phyloP scores from a whole-genome alignment of 2,888 invertebrate species.

The Sturmia bella region DNA sequence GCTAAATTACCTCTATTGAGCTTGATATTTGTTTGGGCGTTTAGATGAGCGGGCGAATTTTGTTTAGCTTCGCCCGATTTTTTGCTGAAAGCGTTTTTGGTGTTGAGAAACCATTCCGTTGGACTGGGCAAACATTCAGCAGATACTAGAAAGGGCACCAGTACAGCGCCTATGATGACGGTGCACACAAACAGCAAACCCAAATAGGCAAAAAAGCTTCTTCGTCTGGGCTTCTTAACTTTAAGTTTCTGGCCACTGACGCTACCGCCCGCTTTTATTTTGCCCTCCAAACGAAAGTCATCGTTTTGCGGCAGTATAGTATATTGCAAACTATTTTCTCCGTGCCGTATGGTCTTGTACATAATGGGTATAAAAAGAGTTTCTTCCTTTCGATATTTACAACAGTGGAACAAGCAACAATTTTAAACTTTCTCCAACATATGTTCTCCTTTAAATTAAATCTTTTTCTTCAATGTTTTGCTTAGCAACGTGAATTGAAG shows the following conservation, averaged over 20 bases:
- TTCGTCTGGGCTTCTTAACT: constrained; percentile 74
- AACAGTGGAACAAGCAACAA: neutral
- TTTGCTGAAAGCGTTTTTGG: constrained; percentile 77
- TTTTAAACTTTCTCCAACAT: constrained; percentile 34
- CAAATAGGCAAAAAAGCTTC: constrained; percentile 81
- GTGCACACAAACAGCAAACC: constrained; percentile 81
- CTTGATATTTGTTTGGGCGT: constrained; percentile 42
- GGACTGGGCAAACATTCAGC: constrained; percentile 81
- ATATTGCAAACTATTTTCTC: constrained; percentile 88
- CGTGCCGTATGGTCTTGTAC: constrained; percentile 89
- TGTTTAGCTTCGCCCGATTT: constrained; percentile 50
- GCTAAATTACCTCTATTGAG: constrained; percentile 59
- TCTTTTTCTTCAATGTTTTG: constrained; percentile 36
- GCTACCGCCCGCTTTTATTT: constrained; percentile 82
- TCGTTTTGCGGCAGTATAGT: constrained; percentile 89
- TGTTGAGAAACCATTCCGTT: constrained; percentile 80
- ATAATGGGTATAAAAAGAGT: constrained; percentile 79
- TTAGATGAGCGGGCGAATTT: constrained; percentile 46
- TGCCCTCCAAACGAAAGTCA: constrained; percentile 85
- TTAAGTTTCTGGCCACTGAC: constrained; percentile 81
- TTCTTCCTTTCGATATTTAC: neutral
- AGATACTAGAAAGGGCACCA: constrained; percentile 80
- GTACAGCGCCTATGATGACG: constrained; percentile 80
- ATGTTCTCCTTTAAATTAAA: constrained; percentile 19
- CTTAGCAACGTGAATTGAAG: constrained; percentile 59